A percentile compares a stretch with the other conserved stretches of the same genome.
phyloP scores from a whole-genome alignment of 2,113 vertebrate species.

The Dipodomys ordii region DNA sequence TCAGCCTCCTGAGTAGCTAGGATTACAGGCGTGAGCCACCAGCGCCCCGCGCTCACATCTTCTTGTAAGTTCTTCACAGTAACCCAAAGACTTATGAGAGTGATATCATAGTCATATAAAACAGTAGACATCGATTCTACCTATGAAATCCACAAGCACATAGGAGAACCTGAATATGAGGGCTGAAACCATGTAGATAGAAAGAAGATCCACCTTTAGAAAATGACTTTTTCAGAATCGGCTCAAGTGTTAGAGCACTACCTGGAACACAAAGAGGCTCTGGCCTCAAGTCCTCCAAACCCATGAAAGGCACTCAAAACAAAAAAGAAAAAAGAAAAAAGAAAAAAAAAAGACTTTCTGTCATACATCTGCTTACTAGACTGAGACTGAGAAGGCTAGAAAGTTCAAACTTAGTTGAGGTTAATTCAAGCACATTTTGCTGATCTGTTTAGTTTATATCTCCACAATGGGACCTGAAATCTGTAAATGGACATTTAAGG shows the following conservation, averaged over 20 bases:
- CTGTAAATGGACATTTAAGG: background rate
- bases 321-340: too few species aligned
- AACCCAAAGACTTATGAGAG: background rate
- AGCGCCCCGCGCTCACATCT: too few species aligned
- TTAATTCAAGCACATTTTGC: background rate
- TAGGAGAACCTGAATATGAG: background rate
- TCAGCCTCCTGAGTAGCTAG: too few species aligned
- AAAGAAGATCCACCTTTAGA: background rate
- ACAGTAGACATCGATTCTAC: background rate
- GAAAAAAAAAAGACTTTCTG: too few species aligned
- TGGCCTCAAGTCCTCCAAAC: too few species aligned
- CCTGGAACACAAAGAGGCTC: too few species aligned
- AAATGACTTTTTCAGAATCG: background rate
- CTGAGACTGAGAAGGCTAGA: background rate
- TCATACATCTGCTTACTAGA: fast-evolving
- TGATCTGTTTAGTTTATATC: background rate
- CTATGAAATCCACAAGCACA: background rate
- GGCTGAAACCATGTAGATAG: background rate
- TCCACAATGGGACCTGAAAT: background rate
- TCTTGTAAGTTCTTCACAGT: background rate
- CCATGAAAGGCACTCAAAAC: too few species aligned
- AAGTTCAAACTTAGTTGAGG: fast-evolving
- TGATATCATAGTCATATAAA: background rate
- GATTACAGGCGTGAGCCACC: too few species aligned
- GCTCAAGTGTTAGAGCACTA: too few species aligned